A percentile compares a stretch with the other conserved stretches of the same genome.
Conservation (phyloP, 2,797 vertebrate species). For the Karalla daura region DNA sequence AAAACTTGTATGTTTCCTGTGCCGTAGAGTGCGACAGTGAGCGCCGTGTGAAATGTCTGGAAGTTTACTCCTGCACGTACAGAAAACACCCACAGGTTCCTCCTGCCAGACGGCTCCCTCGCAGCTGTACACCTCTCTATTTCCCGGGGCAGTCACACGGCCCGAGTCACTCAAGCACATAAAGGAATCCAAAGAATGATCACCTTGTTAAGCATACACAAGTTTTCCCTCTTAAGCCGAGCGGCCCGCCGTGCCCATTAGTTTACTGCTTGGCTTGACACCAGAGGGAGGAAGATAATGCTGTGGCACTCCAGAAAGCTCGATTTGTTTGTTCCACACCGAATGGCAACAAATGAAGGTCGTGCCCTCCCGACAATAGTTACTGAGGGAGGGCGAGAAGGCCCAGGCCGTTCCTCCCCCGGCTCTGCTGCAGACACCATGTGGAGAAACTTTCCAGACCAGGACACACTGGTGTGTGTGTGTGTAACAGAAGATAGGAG, state of each 20-base stretch:
- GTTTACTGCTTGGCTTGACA: conserved; percentile 63
- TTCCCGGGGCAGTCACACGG: conserved; percentile 34
- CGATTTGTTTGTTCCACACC: conserved; percentile 72
- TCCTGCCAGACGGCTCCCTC: conserved; percentile 1
- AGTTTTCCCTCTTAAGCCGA: conserved; percentile 44
- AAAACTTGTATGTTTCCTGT: conserved; percentile 44
- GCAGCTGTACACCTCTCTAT: conserved; percentile 28
- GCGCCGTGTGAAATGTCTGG: conserved; percentile 11
- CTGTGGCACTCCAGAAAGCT: conserved; percentile 63
- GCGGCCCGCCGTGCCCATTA: conserved; percentile 38
- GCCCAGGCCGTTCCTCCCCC: conserved; percentile 33
- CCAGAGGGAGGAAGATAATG: conserved; percentile 52
- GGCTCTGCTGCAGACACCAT: conserved; percentile 31
- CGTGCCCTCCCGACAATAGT: conserved; percentile 63
- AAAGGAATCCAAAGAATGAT: conserved; percentile 80
- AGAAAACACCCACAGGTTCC: conserved; percentile 6
- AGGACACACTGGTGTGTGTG: background rate
- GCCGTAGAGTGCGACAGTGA: conserved; percentile 22
- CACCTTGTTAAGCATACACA: conserved; percentile 66
- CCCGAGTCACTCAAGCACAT: conserved; percentile 65
- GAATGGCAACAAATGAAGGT: conserved; percentile 72
- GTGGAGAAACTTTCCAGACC: conserved; percentile 4
- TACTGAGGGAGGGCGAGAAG: conserved; percentile 38
- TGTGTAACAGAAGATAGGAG: too few relatives aligned
- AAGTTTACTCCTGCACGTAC: background rate